Evolutionary conservation across 2,797 vertebrate genomes (phyloP).

Genomic region (Phoebastria nigripes): DNA sequence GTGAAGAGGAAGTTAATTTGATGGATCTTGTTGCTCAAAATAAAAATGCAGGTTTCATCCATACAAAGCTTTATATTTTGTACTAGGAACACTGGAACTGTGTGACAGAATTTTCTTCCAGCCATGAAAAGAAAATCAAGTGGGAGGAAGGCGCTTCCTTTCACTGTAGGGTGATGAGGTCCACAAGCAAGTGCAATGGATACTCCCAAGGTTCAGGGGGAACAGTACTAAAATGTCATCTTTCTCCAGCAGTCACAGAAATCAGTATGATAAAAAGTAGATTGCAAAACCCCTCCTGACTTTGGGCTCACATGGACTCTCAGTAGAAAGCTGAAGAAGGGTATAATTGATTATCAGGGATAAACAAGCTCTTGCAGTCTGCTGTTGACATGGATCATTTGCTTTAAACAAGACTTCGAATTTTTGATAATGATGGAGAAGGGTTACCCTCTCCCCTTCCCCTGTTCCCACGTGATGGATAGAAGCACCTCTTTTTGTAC

Average conservation of each 20-base stretch:
- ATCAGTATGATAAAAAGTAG: neutral
- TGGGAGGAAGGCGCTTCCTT: neutral
- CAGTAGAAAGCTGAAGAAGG: neutral
- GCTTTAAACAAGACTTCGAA: neutral
- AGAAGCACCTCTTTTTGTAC: neutral
- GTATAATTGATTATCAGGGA: neutral
- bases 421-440: neutral
- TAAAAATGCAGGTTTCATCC: neutral
- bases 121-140: neutral
- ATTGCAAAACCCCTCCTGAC: neutral
- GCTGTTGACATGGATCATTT: neutral
- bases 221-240: neutral
- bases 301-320: neutral
- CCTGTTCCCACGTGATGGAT: fast-evolving
- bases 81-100: neutral
- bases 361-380: neutral
- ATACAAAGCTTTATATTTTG: neutral
- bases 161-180: neutral
- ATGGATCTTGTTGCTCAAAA: neutral
- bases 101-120: neutral
- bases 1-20: conserved; percentile 33
- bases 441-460: neutral
- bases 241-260: neutral
- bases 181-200: neutral
- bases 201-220: neutral